These are phyloP conservation scores for Sipha maydis DNA, from an alignment of 2,888 invertebrate species.

Conservation along the genomic window DNA sequence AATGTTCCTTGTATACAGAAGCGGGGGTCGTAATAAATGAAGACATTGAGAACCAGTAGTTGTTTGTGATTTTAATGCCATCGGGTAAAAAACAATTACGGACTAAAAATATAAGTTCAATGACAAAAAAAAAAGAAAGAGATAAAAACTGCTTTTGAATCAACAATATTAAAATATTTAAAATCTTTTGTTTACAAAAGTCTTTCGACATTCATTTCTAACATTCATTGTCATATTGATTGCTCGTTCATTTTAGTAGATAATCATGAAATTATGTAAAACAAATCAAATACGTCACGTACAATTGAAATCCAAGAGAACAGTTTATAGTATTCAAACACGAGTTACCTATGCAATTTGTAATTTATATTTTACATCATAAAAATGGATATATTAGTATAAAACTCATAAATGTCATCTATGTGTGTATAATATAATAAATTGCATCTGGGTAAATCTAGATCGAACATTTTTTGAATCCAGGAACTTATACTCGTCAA, in stretches of 20 bases:
- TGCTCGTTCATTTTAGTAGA: background rate
- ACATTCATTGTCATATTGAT: background rate
- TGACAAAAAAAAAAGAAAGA: too few relatives aligned
- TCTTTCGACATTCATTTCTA: background rate
- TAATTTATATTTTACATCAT: background rate
- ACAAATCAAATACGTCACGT: background rate
- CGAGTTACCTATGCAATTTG: background rate
- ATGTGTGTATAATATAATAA: background rate
- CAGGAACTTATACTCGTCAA: background rate
- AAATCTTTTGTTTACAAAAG: too few relatives aligned
- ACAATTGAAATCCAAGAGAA: background rate
- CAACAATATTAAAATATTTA: too few relatives aligned
- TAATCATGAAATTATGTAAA: background rate
- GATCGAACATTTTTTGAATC: background rate
- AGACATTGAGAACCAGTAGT: background rate
- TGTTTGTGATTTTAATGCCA: background rate
- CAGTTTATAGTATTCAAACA: background rate
- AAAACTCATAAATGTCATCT: background rate
- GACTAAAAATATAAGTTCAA: background rate
- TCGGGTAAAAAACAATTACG: background rate
- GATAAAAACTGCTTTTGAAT: background rate
- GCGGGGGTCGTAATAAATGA: conserved; percentile 9
- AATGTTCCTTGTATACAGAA: background rate
- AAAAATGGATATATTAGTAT: too few relatives aligned
- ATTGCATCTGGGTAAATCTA: background rate